Evolutionary conservation across 1,140 invertebrate species (phyloP).

Genomic region (Hesperophylax magnus): DNA sequence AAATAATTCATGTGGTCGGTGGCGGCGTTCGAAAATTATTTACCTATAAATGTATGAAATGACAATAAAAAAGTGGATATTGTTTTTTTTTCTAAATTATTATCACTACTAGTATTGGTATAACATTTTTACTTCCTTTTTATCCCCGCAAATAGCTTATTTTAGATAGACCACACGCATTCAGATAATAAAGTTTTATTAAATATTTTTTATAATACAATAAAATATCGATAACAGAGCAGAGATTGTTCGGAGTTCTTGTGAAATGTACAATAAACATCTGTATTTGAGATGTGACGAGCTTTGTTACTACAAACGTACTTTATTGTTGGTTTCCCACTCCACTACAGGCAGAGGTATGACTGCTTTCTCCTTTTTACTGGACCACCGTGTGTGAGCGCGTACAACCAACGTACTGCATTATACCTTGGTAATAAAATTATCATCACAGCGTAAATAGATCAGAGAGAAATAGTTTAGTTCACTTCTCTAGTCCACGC

Average conservation of each 20-base stretch:
- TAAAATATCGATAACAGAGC: constrained; percentile 10
- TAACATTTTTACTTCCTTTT: no score
- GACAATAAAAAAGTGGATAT: no score
- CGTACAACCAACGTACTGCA: no score
- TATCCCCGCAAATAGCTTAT: no score
- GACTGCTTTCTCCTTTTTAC: constrained; percentile 14
- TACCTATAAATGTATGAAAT: no score
- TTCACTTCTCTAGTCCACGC: no score
- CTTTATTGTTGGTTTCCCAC: constrained; percentile 10
- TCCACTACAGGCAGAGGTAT: neutral
- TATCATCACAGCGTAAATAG: neutral
- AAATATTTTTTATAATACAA: constrained; percentile 6
- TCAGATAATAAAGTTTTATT: neutral
- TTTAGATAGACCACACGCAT: no score
- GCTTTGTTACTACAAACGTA: constrained; percentile 23
- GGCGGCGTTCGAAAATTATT: no score
- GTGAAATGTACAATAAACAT: constrained; percentile 31
- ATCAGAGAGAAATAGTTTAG: neutral
- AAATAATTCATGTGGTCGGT: no score
- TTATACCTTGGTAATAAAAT: constrained; percentile 4
- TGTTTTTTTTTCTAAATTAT: no score
- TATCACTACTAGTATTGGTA: no score
- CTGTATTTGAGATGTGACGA: constrained; percentile 28
- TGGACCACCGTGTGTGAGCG: neutral
- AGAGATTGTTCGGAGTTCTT: neutral